Conservation (phyloP, 2,888 invertebrate species). For the Xestoiulus laeticollis region DNA sequence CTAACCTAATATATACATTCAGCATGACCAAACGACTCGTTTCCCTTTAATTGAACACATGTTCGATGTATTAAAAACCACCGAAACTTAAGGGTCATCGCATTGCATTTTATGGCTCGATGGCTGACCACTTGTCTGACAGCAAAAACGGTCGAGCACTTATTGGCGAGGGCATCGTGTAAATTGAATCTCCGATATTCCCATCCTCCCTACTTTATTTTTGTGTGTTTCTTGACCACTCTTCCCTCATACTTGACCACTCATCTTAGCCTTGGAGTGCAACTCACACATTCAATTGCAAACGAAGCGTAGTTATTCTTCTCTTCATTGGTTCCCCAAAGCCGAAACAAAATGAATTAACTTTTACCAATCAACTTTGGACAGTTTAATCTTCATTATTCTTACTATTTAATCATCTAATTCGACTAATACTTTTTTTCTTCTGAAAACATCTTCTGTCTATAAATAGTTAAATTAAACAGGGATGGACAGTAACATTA, state of each 20-base stretch:
- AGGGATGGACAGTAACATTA: too few relatives aligned
- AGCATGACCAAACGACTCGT: background rate
- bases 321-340: slow-evolving; percentile 1
- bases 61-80: background rate
- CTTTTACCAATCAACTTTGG: background rate
- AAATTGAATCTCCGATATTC: slow-evolving; percentile 3
- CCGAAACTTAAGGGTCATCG: slow-evolving; percentile 13
- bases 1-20: too few relatives aligned
- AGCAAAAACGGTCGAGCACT: slow-evolving; percentile 1
- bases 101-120: background rate
- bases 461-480: background rate
- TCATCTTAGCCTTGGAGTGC: slow-evolving; percentile 32
- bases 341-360: background rate
- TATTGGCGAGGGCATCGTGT: slow-evolving; percentile 7
- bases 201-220: slow-evolving; percentile 23
- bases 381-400: slow-evolving; percentile 30
- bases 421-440: background rate
- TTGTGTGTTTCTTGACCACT: slow-evolving; percentile 18
- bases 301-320: slow-evolving; percentile 8
- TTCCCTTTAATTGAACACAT: background rate
- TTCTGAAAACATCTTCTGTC: background rate
- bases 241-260: slow-evolving; percentile 6
- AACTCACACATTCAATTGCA: slow-evolving; percentile 32
- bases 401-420: background rate
- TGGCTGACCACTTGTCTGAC: slow-evolving; percentile 27